A percentile compares a stretch with the other conserved stretches of the same genome.
Conservation (phyloP, 2,113 vertebrate genomes). For the Gila orcuttii region DNA sequence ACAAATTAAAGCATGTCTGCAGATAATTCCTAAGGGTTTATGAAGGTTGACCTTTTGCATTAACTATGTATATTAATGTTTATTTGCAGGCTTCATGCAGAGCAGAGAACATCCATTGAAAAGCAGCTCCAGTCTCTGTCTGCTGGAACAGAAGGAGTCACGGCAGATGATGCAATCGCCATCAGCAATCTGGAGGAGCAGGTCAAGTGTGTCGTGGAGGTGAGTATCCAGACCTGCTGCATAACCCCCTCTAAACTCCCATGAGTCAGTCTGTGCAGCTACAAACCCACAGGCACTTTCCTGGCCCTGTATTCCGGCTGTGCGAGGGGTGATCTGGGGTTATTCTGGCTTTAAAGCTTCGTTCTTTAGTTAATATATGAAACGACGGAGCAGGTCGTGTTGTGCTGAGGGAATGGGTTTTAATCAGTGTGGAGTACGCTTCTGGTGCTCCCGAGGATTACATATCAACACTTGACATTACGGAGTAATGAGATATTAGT, state of each 20-base stretch:
- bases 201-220: slow-evolving; percentile 80
- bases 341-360: neutral
- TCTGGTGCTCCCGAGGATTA: slow-evolving; percentile 15
- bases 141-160: slow-evolving; percentile 63
- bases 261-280: neutral
- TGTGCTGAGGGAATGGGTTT: neutral
- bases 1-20: neutral
- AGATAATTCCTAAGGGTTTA: slow-evolving; percentile 1
- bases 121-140: slow-evolving; percentile 83
- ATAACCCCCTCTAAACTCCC: neutral
- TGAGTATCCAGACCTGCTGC: slow-evolving; percentile 62
- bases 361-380: slow-evolving; percentile 1
- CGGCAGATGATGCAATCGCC: slow-evolving; percentile 72
- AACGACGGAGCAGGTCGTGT: neutral
- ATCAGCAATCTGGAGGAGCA: slow-evolving; percentile 87
- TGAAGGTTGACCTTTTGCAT: neutral
- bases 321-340: slow-evolving; percentile 9
- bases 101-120: slow-evolving; percentile 83
- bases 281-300: neutral
- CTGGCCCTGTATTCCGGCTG: neutral
- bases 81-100: slow-evolving; percentile 73
- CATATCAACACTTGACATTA: slow-evolving; percentile 37
- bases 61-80: neutral
- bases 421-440: slow-evolving; percentile 42
- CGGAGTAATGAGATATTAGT: slow-evolving; percentile 43